Evolutionary conservation across 2,797 vertebrate species (phyloP).

Genomic region (Danio choprae): DNA sequence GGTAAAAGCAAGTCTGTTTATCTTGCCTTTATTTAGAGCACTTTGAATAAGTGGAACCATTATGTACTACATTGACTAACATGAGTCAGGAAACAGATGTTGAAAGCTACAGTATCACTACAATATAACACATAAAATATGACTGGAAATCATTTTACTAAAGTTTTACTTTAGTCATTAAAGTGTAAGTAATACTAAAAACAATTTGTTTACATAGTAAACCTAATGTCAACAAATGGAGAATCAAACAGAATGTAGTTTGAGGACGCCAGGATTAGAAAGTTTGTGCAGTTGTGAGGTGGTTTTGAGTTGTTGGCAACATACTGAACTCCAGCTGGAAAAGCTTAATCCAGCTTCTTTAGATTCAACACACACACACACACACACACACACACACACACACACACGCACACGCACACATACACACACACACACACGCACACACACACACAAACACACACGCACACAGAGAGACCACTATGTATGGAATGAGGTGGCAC

Average conservation of each 20-base stretch:
- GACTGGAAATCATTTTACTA: not conserved
- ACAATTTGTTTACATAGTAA: constrained; percentile 24
- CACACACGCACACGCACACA: constrained; percentile 29
- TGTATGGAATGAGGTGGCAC: constrained; percentile 61
- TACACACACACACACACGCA: constrained; percentile 46
- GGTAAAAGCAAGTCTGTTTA: constrained; percentile 17
- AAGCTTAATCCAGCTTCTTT: constrained; percentile 33
- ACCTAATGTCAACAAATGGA: constrained; percentile 15
- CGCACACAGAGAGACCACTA: constrained; percentile 48
- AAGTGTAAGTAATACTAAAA: constrained; percentile 15
- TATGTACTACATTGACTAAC: constrained; percentile 5
- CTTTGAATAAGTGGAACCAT: constrained; percentile 33
- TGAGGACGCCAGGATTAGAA: constrained; percentile 19
- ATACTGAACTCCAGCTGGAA: constrained; percentile 50
- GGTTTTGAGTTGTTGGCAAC: constrained; percentile 38
- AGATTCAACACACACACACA: constrained; percentile 25
- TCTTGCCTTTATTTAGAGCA: constrained; percentile 27
- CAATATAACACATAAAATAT: too few relatives aligned
- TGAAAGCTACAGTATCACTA: constrained; percentile 20
- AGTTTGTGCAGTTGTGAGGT: constrained; percentile 19
- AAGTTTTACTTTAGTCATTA: constrained; percentile 3
- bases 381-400: constrained; percentile 21
- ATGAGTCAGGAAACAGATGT: constrained; percentile 28
- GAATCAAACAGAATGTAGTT: constrained; percentile 31
- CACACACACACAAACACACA: constrained; percentile 46